Evolutionary conservation across 1,140 invertebrate genomes (phyloP), one percentile per base, ranked within the genome.

Genomic region (Polyergus mexicanus): DNA sequence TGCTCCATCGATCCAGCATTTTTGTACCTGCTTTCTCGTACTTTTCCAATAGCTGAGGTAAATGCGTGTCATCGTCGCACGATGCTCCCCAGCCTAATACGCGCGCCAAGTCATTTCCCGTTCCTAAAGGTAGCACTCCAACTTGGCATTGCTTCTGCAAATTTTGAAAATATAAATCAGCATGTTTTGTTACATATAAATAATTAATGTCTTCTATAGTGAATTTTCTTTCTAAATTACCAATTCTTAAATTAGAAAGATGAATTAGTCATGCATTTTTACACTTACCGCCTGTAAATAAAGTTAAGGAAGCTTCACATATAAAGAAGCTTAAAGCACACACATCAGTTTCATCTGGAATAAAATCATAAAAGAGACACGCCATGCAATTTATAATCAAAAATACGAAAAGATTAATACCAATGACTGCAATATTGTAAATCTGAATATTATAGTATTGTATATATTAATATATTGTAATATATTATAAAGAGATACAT

Each of bases 31-130:
- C 98, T 89, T 98, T 97, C 95, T 99, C 99, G 92, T 99, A 98
- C 85, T 98, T 97, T 92, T 99, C 98, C 8, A 99, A 94, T 41
- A 99, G 96, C 90, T 98, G 97, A 19, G 98, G 98, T 60, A 99
- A 95, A 94, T 99, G 98, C 7, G 98, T 97, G 90, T 99, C 99
- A 92, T 99, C 98, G 92, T 99, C 98, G 93, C 98, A 99, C 1
- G 98, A 98, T 11, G 98, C 97, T 25, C 99, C 98, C 98, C 98
- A 99, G n/a, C 99, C 98, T 10, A 99, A 95, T 0, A 99, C 98
- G 25, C 99, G 95, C 0, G 98, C 98, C 83, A 99, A 95, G 94
- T 99, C 99, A 94, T 99, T 99, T 44, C 99, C 99, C 0, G 99
- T 99, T 28, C 99, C 99, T 91, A 99, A 96, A 0, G 99, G 99